Evolutionary conservation across 2,113 vertebrate genomes (phyloP).

Genomic region (Oenanthe oenanthe): DNA sequence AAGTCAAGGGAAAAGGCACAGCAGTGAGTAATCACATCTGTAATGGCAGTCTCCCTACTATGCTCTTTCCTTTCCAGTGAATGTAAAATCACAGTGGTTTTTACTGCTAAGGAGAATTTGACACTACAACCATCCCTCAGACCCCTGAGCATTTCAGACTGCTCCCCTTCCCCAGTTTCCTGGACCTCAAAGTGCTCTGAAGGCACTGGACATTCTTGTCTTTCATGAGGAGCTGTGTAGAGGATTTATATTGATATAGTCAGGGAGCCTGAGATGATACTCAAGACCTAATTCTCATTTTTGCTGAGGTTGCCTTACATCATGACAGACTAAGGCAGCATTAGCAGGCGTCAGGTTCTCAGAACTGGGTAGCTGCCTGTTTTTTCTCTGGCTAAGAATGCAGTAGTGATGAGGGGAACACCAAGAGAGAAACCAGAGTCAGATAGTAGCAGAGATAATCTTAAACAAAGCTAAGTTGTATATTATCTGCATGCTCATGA

Average conservation of each 20-base stretch:
- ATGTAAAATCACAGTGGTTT: neutral
- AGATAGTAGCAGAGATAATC: neutral
- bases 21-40: neutral
- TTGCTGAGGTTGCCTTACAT: neutral
- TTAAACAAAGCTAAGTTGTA: neutral
- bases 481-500: neutral
- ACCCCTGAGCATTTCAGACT: neutral
- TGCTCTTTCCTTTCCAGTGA: neutral
- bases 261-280: neutral
- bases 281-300: neutral
- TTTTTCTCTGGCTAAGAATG: neutral
- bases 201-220: neutral
- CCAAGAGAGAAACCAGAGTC: neutral
- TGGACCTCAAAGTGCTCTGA: neutral
- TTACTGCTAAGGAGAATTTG: neutral
- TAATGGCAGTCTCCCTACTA: neutral
- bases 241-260: neutral
- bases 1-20: neutral
- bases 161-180: neutral
- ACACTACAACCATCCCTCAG: neutral
- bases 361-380: accelerated
- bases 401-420: neutral
- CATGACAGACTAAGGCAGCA: neutral
- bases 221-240: neutral
- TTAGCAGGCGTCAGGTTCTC: neutral